These are phyloP conservation scores for Raja brachyura DNA, from an alignment of 2,113 vertebrate species.

Conservation along the genomic window DNA sequence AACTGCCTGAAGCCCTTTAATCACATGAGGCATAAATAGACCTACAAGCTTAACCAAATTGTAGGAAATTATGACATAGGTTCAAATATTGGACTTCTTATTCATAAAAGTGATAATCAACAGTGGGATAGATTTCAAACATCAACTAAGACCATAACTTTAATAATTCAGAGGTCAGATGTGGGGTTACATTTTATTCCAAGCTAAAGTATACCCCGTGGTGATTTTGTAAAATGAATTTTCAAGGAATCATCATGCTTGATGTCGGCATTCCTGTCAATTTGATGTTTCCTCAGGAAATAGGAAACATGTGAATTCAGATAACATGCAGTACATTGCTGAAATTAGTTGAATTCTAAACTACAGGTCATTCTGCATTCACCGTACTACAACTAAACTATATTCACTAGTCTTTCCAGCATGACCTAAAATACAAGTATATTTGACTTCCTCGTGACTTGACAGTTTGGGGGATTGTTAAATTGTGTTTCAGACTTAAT, in stretches of 20 bases:
- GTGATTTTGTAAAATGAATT: not conserved
- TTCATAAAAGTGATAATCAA: not conserved
- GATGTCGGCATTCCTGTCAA: not conserved
- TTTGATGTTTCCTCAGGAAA: not conserved
- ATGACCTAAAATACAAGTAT: not conserved
- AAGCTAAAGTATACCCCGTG: not conserved
- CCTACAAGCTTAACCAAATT: too few relatives aligned
- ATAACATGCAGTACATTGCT: not conserved
- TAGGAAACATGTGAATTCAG: not conserved
- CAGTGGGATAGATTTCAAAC: not conserved
- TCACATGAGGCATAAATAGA: too few relatives aligned
- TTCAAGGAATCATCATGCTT: not conserved
- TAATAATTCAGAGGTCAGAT: not conserved
- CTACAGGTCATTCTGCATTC: not conserved
- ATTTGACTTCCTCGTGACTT: not conserved
- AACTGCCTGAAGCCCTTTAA: not conserved
- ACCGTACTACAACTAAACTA: not conserved
- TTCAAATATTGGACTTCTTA: not conserved
- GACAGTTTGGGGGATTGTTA: not conserved
- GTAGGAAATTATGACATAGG: not conserved
- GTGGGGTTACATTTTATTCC: not conserved
- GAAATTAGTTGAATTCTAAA: slow-evolving; percentile 7
- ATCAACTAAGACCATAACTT: not conserved
- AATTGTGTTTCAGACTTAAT: not conserved
- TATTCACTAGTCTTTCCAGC: not conserved